phyloP scores from a whole-genome alignment of 2,797 vertebrate genomes.

The Neosilurus mollespiculum region DNA sequence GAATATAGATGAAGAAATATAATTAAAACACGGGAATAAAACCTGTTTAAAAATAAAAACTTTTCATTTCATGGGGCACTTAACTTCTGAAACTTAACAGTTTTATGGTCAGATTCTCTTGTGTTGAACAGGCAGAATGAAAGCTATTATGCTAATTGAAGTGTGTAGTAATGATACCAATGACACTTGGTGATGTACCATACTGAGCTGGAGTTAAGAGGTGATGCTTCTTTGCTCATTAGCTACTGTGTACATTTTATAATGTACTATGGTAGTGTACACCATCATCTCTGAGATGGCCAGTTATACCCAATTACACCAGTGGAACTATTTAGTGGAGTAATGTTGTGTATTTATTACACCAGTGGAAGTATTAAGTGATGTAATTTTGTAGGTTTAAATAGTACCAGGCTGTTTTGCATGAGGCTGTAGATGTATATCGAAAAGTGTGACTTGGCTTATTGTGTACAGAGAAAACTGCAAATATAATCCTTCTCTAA shows the following conservation, averaged over 20 bases:
- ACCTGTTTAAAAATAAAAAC: too few species aligned
- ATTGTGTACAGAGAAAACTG: neutral
- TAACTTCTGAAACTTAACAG: neutral
- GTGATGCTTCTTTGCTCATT: slow-evolving; percentile 29
- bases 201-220: slow-evolving; percentile 1
- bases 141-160: neutral
- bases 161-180: slow-evolving; percentile 18
- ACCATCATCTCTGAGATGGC: slow-evolving; percentile 5
- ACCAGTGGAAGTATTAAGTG: slow-evolving; percentile 4
- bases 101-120: neutral
- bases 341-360: neutral
- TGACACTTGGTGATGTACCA: neutral
- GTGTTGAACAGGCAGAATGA: slow-evolving; percentile 2
- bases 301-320: neutral
- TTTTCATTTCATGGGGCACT: too few species aligned
- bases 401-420: neutral
- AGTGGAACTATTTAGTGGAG: neutral
- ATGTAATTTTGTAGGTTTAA: neutral
- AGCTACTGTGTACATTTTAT: slow-evolving; percentile 28
- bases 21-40: too few species aligned
- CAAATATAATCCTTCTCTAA: neutral
- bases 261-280: neutral
- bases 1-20: too few species aligned
- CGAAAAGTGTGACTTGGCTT: neutral
- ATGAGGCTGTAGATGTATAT: neutral